phyloP scores from a whole-genome alignment of 2,113 vertebrate genomes.

The Eleginops maclovinus region DNA sequence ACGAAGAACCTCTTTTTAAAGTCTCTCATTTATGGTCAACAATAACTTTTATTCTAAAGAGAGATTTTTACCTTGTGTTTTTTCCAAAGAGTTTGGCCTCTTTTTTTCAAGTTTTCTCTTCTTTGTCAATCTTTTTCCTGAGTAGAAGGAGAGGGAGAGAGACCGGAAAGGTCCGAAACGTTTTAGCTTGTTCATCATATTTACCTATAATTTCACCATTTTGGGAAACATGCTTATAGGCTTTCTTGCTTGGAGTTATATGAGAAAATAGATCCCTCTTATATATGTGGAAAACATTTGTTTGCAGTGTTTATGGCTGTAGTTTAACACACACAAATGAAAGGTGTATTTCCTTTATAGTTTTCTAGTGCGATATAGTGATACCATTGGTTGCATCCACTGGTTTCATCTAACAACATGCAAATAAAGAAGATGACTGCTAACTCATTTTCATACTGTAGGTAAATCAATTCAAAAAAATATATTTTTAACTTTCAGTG shows the following conservation, averaged over 20 bases:
- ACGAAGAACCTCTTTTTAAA: background rate
- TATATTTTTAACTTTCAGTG: background rate
- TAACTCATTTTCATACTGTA: background rate
- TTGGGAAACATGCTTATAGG: background rate
- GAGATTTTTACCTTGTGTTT: background rate
- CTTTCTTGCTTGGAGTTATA: background rate
- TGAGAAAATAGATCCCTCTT: background rate
- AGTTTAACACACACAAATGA: background rate
- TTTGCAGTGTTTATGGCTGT: background rate
- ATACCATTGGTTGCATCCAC: background rate
- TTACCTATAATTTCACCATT: background rate
- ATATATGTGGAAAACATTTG: no score
- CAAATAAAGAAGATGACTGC: background rate
- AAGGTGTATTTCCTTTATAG: background rate
- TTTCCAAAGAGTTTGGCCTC: background rate
- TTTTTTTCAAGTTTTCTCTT: background rate
- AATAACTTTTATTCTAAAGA: background rate
- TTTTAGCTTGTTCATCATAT: background rate
- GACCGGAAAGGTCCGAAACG: background rate
- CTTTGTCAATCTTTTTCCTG: no score
- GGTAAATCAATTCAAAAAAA: background rate
- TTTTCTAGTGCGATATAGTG: no score
- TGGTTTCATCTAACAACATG: background rate
- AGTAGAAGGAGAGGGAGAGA: no score
- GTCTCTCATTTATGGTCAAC: background rate